Base-by-base conservation (phyloP, 2,113 vertebrate genomes). In the Nymphicus hollandicus region DNA sequence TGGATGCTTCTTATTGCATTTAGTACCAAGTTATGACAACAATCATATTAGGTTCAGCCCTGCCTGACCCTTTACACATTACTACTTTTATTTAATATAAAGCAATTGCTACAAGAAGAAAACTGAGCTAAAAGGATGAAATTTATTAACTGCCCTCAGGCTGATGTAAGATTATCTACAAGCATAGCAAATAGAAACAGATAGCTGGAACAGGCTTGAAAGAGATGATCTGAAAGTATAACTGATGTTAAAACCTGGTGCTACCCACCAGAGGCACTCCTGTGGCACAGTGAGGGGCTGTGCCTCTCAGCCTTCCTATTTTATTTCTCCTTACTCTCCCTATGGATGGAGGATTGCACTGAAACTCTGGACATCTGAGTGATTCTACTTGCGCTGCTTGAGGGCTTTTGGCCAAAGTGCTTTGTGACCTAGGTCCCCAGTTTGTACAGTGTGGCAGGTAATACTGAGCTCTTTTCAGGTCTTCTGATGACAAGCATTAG, bases 41-140 rank as follows among this genome's bases (percentile, higher is more conserved):
- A 87, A 69, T 83, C 70, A 16, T 50, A 64, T 87, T 85, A 77
- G 43, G 33, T 53, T 93, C 56, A 60, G 49, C 43, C 41, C 18
- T 47, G 46, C 39, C 29, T 85, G 88, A 86, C 80, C 52, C 93
- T 95, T 84, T 70, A 8, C 85, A 50, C 3, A 3, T 60, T 81
- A 65, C 64, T 66, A 17, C 28, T 87, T 95, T 52, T 68, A 77
- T 87, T 90, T 73, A 95, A 88, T 86, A 93, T 52, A 39, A 85
- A 91, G 78, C 28, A 87, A 80, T 56, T 52, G 20, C 64, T 77
- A 64, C 55, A 68, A 86, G 68, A 87, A 73, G 49, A 55, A 72
- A 81, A 83, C 28, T 9, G 17, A 91, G 55, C 64, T 76, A 53
- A 84, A 91, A 82, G 79, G 35, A 58, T 55, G 6, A 41, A 86